Conservation (phyloP, 2,888 invertebrate species). For the Phalera bucephala region DNA sequence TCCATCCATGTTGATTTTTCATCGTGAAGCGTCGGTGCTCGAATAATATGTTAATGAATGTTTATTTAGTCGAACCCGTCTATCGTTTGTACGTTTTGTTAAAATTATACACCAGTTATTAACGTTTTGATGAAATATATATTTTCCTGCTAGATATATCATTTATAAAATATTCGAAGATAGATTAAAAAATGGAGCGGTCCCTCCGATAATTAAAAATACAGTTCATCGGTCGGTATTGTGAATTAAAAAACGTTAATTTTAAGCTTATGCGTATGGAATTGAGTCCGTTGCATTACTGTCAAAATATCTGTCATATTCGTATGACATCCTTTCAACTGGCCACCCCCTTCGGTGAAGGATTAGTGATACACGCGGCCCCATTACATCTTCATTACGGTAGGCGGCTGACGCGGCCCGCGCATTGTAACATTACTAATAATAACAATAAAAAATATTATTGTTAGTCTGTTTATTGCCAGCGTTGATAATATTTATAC, state of each 20-base stretch:
- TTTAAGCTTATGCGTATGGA: conserved; percentile 45
- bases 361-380: conserved; percentile 70
- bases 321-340: conserved; percentile 76
- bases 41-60: conserved; percentile 59
- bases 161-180: not conserved
- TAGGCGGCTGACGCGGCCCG: conserved; percentile 71
- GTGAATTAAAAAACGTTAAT: conserved; percentile 46
- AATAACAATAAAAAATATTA: conserved; percentile 70
- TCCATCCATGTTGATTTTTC: conserved; percentile 62
- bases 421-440: conserved; percentile 50
- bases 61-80: conserved; percentile 41
- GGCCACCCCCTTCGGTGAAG: conserved; percentile 74
- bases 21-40: conserved; percentile 63
- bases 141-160: not conserved
- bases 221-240: conserved; percentile 13
- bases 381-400: conserved; percentile 83
- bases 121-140: not conserved
- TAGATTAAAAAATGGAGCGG: not conserved
- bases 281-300: conserved; percentile 75
- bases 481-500: conserved; percentile 71
- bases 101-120: not conserved
- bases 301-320: conserved; percentile 83
- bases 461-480: conserved; percentile 71
- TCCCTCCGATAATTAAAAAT: conserved; percentile 1
- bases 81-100: conserved; percentile 9